phyloP scores from a whole-genome alignment of 1,140 invertebrate genomes.

The Xylocopa sonorina region DNA sequence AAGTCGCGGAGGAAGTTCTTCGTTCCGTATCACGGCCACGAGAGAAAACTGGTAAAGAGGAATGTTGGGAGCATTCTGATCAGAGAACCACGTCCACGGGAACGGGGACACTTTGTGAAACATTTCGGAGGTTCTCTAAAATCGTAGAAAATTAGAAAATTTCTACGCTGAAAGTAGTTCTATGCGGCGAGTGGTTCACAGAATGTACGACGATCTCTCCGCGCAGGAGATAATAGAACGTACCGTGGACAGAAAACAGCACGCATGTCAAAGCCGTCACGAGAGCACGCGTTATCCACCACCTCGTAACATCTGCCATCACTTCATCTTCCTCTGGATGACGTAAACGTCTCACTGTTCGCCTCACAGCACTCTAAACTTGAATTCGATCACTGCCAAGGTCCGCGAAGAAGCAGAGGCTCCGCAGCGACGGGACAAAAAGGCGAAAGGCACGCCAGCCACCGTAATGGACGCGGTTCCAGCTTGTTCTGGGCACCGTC shows the following conservation, averaged over 20 bases:
- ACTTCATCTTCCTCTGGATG: constrained; percentile 55
- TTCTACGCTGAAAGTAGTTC: too few species aligned
- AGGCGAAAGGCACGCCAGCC: constrained; percentile 2
- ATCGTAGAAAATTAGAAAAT: too few species aligned
- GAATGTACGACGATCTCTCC: neutral
- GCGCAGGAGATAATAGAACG: neutral
- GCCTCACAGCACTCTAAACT: neutral
- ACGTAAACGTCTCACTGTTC: neutral
- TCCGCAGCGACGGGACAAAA: neutral
- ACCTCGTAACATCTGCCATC: constrained; percentile 64
- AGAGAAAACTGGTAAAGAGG: constrained; percentile 1
- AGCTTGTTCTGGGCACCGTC: constrained; percentile 16
- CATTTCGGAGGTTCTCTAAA: neutral
- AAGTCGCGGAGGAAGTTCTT: neutral
- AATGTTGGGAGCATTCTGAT: neutral
- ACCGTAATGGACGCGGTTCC: constrained; percentile 37
- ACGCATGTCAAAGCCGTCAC: constrained; percentile 51
- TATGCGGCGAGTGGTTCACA: too few species aligned
- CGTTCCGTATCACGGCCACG: neutral
- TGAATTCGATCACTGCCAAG: neutral
- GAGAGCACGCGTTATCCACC: constrained; percentile 39
- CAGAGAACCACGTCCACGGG: too few species aligned
- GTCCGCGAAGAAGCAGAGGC: neutral
- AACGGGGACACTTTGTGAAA: neutral
- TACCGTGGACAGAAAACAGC: constrained; percentile 46